Percentiles rank a stretch among this genome's conserved stretches.
Conservation (phyloP, 2,888 invertebrate species). For the Hipparchia sbordonii region DNA sequence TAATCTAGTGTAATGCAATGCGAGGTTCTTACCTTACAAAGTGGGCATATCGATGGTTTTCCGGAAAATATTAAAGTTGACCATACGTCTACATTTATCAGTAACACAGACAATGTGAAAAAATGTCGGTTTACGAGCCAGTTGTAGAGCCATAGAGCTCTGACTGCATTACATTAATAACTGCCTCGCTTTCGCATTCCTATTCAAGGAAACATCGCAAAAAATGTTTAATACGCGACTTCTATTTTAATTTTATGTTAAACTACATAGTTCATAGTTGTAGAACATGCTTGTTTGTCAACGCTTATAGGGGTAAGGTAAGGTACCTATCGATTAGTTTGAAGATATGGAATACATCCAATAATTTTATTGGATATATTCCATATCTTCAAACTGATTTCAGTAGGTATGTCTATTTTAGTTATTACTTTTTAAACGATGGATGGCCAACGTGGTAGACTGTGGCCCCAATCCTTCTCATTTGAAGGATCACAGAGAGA, state of each 20-base stretch:
- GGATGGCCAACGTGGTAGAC: too few relatives aligned
- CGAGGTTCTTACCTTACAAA: too few relatives aligned
- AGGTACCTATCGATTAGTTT: too few relatives aligned
- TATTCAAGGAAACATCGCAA: constrained; percentile 5
- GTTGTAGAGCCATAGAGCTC: constrained; percentile 6
- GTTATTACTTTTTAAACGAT: too few relatives aligned
- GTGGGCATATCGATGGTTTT: neutral
- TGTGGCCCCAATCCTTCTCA: too few relatives aligned
- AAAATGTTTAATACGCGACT: neutral
- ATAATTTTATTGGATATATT: too few relatives aligned
- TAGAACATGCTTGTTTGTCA: neutral
- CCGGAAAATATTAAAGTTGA: neutral
- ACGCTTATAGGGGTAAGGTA: too few relatives aligned
- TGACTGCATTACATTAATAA: constrained; percentile 19
- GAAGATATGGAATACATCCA: too few relatives aligned
- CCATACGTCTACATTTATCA: neutral
- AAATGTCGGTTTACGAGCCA: constrained; percentile 16
- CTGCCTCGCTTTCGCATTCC: constrained; percentile 4
- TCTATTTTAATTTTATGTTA: neutral
- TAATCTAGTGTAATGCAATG: too few relatives aligned
- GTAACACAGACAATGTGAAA: constrained; percentile 14
- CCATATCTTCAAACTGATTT: too few relatives aligned
- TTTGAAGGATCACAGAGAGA: too few relatives aligned
- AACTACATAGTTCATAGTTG: neutral
- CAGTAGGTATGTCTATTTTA: too few relatives aligned